phyloP scores from a whole-genome alignment of 1,140 invertebrate species.

The Drosophila ogumai region DNA sequence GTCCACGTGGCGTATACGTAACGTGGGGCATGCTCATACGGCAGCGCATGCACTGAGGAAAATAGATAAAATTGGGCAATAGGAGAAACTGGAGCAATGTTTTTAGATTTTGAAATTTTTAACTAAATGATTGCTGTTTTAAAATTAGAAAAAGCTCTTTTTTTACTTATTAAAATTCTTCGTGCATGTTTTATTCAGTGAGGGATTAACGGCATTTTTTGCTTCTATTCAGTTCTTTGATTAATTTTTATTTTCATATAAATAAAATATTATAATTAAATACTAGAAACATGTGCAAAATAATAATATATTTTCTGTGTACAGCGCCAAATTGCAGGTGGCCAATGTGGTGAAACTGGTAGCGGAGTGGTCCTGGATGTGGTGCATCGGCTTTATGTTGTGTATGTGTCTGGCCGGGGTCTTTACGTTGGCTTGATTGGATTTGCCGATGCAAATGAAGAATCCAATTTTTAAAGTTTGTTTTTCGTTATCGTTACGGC shows the following conservation, averaged over 20 bases:
- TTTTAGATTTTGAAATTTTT: background rate
- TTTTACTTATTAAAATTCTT: accelerated
- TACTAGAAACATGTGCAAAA: background rate
- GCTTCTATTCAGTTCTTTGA: too few relatives aligned
- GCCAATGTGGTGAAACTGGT: conserved; percentile 11
- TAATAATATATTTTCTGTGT: background rate
- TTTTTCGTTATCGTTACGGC: conserved; percentile 84
- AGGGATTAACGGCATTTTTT: too few relatives aligned
- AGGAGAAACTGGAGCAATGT: background rate
- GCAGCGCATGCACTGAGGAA: conserved; percentile 13
- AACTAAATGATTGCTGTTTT: too few relatives aligned
- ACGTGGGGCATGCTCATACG: conserved; percentile 39
- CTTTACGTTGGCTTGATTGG: conserved; percentile 84
- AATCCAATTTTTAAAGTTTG: conserved; percentile 85
- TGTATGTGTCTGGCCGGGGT: conserved; percentile 77
- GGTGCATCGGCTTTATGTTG: conserved; percentile 74
- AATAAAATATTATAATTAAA: too few relatives aligned
- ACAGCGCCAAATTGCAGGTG: conserved; percentile 29
- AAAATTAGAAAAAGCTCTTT: too few relatives aligned
- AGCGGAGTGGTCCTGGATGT: conserved; percentile 14
- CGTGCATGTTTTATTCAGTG: background rate
- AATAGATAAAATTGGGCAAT: background rate
- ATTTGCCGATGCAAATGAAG: conserved; percentile 84
- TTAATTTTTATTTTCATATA: too few relatives aligned
- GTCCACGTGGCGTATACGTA: conserved; percentile 57